Conservation (phyloP, 2,797 vertebrate genomes). For the Pempheris klunzingeri region DNA sequence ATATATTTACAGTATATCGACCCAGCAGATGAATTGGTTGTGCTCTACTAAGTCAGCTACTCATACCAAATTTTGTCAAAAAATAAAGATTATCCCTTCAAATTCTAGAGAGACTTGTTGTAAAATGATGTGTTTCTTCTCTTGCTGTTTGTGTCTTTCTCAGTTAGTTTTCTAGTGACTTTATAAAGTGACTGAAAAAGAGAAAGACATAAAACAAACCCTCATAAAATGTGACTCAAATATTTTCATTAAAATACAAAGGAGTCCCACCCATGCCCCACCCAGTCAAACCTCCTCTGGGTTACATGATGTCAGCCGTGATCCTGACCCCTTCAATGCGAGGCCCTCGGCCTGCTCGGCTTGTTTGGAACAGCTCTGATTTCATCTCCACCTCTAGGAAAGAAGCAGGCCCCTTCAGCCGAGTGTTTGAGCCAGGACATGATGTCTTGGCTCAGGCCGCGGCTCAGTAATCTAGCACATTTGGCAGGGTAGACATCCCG, state of each 20-base stretch:
- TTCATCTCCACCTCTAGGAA: conserved; percentile 36
- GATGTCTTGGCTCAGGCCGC: conserved; percentile 26
- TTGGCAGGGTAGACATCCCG: conserved; percentile 47
- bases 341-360: conserved; percentile 13
- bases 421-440: conserved; percentile 32
- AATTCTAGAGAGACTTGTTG: not conserved
- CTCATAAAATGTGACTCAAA: not conserved
- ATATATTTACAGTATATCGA: no score
- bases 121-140: not conserved
- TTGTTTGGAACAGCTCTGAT: conserved; percentile 48
- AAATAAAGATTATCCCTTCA: not conserved
- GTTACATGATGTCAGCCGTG: conserved; percentile 52
- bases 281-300: conserved; percentile 25
- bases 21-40: not conserved
- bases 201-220: no score
- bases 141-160: not conserved
- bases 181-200: not conserved
- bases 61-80: not conserved
- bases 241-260: conserved; percentile 17
- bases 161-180: not conserved
- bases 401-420: conserved; percentile 40
- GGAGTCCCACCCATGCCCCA: conserved; percentile 22
- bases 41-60: not conserved
- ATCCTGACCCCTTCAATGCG: conserved; percentile 4
- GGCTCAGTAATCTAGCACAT: conserved; percentile 28